phyloP scores from a whole-genome alignment of 2,113 vertebrate species.

The Heptranchias perlo region DNA sequence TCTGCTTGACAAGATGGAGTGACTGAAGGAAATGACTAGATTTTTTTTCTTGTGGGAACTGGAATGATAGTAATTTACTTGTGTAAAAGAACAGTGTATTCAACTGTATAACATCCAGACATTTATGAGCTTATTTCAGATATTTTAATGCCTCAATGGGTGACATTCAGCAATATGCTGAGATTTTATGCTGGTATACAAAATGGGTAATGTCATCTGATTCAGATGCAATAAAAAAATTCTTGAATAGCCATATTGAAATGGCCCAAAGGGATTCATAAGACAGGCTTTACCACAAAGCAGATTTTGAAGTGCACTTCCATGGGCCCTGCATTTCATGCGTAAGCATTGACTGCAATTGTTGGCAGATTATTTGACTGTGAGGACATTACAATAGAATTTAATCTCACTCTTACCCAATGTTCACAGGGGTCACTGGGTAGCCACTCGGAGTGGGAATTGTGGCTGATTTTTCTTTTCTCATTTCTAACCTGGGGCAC shows the following conservation, averaged over 20 bases:
- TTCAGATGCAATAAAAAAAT: not conserved
- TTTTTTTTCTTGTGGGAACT: not conserved
- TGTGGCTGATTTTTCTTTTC: not conserved
- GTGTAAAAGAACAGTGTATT: not conserved
- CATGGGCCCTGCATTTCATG: not conserved
- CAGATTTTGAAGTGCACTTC: not conserved
- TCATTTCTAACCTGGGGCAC: not conserved
- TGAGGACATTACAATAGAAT: not conserved
- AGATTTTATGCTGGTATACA: not conserved
- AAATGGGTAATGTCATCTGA: not conserved
- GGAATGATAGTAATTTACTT: not conserved
- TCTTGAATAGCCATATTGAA: slow-evolving; percentile 14
- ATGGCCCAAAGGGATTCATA: not conserved
- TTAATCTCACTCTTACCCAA: not conserved
- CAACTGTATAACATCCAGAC: slow-evolving; percentile 15
- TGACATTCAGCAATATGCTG: not conserved
- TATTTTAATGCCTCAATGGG: slow-evolving; percentile 7
- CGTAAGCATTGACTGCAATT: not conserved
- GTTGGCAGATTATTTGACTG: not conserved
- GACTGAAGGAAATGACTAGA: not conserved
- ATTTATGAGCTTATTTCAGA: not conserved
- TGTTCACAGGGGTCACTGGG: not conserved
- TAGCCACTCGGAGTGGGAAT: not conserved
- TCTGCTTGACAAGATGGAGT: not conserved
- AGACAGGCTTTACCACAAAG: not conserved